Evolutionary conservation across 2,113 vertebrate species (phyloP).

Genomic region (Microtus ochrogaster): DNA sequence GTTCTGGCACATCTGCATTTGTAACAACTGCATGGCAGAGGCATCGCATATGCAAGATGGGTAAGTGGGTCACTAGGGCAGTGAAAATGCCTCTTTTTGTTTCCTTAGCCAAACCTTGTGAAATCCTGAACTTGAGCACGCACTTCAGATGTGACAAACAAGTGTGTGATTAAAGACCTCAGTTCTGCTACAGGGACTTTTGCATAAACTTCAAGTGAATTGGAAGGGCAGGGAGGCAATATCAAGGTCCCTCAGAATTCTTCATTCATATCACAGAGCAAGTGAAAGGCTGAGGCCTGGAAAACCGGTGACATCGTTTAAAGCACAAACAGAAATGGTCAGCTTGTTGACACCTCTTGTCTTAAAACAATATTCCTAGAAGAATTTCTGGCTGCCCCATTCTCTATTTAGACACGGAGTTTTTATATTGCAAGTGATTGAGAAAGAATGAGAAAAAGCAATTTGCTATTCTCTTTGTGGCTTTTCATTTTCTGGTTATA

Average conservation of each 20-base stretch:
- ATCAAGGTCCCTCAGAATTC: background rate
- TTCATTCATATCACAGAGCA: background rate
- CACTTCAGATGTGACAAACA: background rate
- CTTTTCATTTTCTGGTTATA: background rate
- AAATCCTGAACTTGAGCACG: background rate
- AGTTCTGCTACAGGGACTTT: background rate
- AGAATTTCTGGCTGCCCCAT: background rate
- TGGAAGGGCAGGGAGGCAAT: background rate
- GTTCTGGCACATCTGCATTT: background rate
- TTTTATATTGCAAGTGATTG: background rate
- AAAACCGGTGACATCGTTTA: background rate
- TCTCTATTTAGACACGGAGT: background rate
- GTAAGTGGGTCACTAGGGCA: accelerated
- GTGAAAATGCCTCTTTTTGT: background rate
- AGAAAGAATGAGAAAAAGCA: background rate
- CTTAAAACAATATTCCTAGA: background rate
- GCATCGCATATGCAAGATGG: background rate
- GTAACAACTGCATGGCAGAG: background rate
- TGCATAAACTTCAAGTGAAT: background rate
- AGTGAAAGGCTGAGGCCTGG: background rate
- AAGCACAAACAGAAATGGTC: background rate
- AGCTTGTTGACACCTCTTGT: background rate
- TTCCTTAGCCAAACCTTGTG: background rate
- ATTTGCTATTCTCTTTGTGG: background rate
- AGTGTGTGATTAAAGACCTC: background rate